Evolutionary conservation across 2,888 invertebrate species (phyloP), one percentile per base, ranked within the genome.

Genomic region (Cosmia pyralina): DNA sequence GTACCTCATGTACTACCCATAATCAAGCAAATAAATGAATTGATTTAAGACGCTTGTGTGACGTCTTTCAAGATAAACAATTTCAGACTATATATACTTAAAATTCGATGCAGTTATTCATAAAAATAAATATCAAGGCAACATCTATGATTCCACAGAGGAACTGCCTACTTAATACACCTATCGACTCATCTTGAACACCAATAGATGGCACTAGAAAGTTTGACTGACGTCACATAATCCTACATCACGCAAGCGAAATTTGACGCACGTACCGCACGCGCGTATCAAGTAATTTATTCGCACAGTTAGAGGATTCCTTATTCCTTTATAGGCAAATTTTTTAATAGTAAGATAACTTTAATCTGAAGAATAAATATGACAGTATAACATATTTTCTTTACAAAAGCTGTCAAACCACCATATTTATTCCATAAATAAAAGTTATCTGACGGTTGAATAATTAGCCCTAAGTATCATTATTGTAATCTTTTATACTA

Each of bases 171-270:
- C 28, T 28, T 2, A 69, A 28, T 4, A 52, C 4, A 22, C 3
- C 34, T 6, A 52, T 59, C 5, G 8, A 28, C 6, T 48, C 22
- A 62, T n/a, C 19, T 22, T 46, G 4, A 17, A 0, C 4, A 53
- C 5, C 19, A 60, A 74, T 28, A 75, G 53, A 55, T 28, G 75
- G n/a, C 46, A 48, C 34, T 28, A 38, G 46, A 57, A 10, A 57
- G n/a, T 3, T 3, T 22, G 17, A 48, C 1, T 34, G 17, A 19
- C 5, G 4, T 69, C 22, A 69, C 15, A 19, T 1, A 72, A 34
- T 19, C 1, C 17, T 22, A 34, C 28, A 50, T 72, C 34, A 34
- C 19, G 10, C 41, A 71, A 28, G 15, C 7, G 2, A 19, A 38
- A 7, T 66, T 66, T 38, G 2, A 19, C 3, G 10, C 68, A 17